Evolutionary conservation across 2,797 vertebrate species (phyloP).

Genomic region (Fundulus diaphanus): DNA sequence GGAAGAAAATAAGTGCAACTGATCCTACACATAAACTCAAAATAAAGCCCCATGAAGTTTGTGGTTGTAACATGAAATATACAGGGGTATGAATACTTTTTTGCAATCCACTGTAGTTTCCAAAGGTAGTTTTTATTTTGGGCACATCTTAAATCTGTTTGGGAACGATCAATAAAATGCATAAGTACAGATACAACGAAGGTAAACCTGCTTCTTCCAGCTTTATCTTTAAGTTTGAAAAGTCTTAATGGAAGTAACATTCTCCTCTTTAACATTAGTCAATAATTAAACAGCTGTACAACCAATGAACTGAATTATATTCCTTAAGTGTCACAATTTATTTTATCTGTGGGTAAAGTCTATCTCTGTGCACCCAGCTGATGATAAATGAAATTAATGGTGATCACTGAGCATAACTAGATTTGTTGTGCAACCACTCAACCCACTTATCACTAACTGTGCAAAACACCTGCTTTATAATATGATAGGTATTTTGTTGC

Average conservation of each 20-base stretch:
- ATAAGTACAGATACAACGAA: slow-evolving; percentile 30
- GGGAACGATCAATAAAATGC: slow-evolving; percentile 35
- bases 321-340: slow-evolving; percentile 28
- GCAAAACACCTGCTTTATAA: slow-evolving; percentile 34
- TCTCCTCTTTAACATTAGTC: slow-evolving; percentile 1
- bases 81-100: not conserved
- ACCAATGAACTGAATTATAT: slow-evolving; percentile 28
- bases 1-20: not conserved
- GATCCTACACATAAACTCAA: not conserved
- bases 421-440: slow-evolving; percentile 39
- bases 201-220: slow-evolving; percentile 18
- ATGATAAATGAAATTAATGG: slow-evolving; percentile 67
- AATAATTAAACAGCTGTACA: slow-evolving; percentile 25
- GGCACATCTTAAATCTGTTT: not conserved
- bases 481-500: slow-evolving; percentile 20
- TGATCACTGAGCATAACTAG: slow-evolving; percentile 46
- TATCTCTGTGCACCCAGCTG: slow-evolving; percentile 34
- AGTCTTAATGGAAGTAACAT: slow-evolving; percentile 19
- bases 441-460: slow-evolving; percentile 27
- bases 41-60: not conserved
- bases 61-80: not conserved
- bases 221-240: slow-evolving; percentile 28
- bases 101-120: not conserved
- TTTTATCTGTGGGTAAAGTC: slow-evolving; percentile 36
- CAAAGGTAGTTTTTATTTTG: not conserved